phyloP scores from a whole-genome alignment of 2,888 invertebrate species.

The Drosophila ezoana region DNA sequence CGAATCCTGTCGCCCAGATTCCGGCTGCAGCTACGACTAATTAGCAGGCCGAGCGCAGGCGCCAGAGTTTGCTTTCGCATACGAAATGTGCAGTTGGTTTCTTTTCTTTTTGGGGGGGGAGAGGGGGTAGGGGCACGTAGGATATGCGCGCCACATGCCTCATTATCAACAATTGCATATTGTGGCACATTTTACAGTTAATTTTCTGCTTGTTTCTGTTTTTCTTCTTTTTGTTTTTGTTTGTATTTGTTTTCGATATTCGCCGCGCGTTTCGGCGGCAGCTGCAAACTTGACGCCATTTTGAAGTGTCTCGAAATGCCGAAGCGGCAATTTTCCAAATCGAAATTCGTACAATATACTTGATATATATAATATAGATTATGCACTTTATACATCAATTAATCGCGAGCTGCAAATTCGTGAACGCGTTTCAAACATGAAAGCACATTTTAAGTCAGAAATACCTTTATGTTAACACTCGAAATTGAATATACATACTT shows the following conservation, averaged over 20 bases:
- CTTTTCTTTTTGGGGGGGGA: neutral
- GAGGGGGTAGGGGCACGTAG: slow-evolving; percentile 38
- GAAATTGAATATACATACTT: too few relatives aligned
- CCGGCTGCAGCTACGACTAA: slow-evolving; percentile 53
- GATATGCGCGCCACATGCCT: slow-evolving; percentile 78
- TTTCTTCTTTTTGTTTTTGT: slow-evolving; percentile 1
- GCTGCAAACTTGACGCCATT: slow-evolving; percentile 46
- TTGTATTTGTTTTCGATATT: neutral
- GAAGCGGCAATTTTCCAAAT: too few relatives aligned
- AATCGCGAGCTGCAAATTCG: too few relatives aligned
- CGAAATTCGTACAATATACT: too few relatives aligned
- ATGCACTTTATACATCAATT: too few relatives aligned
- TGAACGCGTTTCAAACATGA: too few relatives aligned
- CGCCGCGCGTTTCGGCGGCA: slow-evolving; percentile 16
- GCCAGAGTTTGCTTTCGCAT: slow-evolving; percentile 53
- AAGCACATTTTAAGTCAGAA: too few relatives aligned
- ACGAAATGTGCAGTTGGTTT: slow-evolving; percentile 22
- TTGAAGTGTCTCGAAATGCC: slow-evolving; percentile 10
- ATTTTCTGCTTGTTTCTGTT: slow-evolving; percentile 50
- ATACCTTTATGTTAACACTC: too few relatives aligned
- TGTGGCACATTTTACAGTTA: slow-evolving; percentile 79
- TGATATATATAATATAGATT: too few relatives aligned
- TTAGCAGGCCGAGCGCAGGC: slow-evolving; percentile 72
- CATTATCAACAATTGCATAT: slow-evolving; percentile 78
- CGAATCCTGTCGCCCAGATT: slow-evolving; percentile 6